These are phyloP conservation scores for Nothoprocta pentlandii DNA, from an alignment of 2,113 vertebrate genomes.

Conservation along the genomic window DNA sequence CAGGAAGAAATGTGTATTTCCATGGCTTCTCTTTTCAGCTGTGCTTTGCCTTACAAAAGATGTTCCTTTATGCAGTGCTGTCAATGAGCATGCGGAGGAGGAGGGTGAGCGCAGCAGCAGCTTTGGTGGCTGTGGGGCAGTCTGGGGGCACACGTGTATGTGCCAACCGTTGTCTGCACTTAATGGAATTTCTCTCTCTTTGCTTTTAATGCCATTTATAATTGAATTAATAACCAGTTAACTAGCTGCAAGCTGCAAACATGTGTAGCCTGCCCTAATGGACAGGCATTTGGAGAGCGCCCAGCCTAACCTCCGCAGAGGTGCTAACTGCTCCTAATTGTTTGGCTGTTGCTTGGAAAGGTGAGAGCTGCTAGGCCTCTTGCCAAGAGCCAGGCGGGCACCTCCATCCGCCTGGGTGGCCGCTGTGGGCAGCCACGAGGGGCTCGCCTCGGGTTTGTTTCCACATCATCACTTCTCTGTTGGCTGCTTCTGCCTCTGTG, in stretches of 20 bases:
- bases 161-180: background rate
- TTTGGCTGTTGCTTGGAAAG: background rate
- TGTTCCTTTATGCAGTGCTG: background rate
- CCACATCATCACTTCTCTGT: background rate
- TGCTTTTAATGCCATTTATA: background rate
- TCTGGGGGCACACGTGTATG: background rate
- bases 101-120: background rate
- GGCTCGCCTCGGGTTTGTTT: background rate
- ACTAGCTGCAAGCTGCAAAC: background rate
- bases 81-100: background rate
- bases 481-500: background rate
- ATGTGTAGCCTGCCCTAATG: background rate
- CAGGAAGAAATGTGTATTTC: background rate
- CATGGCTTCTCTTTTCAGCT: background rate
- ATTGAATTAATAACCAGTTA: background rate
- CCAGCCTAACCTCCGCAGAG: background rate
- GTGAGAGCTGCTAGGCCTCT: accelerated
- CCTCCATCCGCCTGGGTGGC: background rate
- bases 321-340: background rate
- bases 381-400: background rate
- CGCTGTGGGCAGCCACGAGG: background rate
- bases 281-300: background rate
- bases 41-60: background rate
- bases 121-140: background rate
- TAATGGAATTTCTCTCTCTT: background rate